Percentiles rank a stretch among this genome's conserved stretches.
These are phyloP conservation scores for Potorous gilbertii DNA, from an alignment of 2,797 vertebrate species.

Conservation along the genomic window DNA sequence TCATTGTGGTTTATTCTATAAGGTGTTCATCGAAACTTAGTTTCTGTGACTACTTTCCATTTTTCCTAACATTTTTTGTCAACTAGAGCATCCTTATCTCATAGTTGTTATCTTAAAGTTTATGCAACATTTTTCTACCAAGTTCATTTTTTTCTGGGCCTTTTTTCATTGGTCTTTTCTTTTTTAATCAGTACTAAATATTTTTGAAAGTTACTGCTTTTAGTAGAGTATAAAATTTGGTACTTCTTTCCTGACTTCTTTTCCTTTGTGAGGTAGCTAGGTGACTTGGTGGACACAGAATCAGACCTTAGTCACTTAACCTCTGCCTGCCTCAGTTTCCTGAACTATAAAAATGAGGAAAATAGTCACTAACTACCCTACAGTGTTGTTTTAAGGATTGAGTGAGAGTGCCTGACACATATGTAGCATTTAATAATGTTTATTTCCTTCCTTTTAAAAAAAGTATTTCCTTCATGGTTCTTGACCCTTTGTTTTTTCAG, in stretches of 20 bases:
- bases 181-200: neutral
- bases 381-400: neutral
- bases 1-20: too few species aligned
- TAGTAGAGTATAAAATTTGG: neutral
- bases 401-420: neutral
- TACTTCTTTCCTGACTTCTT: neutral
- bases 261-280: neutral
- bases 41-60: too few species aligned
- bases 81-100: neutral
- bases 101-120: neutral
- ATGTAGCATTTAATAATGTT: neutral
- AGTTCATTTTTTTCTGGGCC: neutral
- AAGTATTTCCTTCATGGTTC: neutral
- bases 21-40: too few species aligned
- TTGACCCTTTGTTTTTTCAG: neutral
- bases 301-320: neutral
- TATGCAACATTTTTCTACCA: neutral
- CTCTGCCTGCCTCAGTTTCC: neutral
- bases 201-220: neutral
- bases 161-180: neutral
- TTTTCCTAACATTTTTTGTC: neutral
- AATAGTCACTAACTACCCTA: neutral
- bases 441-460: neutral
- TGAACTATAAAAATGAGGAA: neutral
- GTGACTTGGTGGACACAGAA: neutral